Base-by-base conservation (phyloP, 2,113 vertebrate genomes). In the Symphodus melops region DNA sequence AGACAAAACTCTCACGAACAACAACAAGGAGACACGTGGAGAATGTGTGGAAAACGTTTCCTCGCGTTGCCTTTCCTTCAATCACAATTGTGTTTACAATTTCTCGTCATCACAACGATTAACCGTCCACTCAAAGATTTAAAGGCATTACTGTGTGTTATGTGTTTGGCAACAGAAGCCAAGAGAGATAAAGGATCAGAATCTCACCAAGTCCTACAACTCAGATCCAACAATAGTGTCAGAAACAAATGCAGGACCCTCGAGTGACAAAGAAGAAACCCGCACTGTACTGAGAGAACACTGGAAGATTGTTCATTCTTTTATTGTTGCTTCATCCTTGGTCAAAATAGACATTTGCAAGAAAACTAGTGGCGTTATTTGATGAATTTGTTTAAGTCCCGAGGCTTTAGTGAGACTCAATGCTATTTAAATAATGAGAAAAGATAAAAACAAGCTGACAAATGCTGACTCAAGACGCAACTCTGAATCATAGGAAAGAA, bases 401-500 rank as follows among this genome's bases (percentile, higher is more conserved):
- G 1, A 33, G 8, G 21, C 14, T 62, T 60, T 49, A 36, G 21
- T 33, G 44, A 68, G n/a, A 37, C 14, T 13, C 20, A 54, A 11
- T 61, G 14, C 19, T 55, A 20, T 72, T 20, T 28, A 54, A 60
- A 59, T 7, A 71, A 59, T 46, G 23, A 53, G 3, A 54, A 16
- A 3, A 39, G 39, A 72, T 57, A 57, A 60, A 14, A 61, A 17
- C 10, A 53, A 54, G 10, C 41, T 44, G 10, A 23, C 46, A 53
- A 53, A 37, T 54, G 36, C 20, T 58, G 6, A 66, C 42, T 58
- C 14, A 44, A 65, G 46, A 65, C 25, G 53, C 53, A 42, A 36
- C 20, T 77, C 33, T 51, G 11, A 69, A 39, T 44, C 58, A 44
- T 79, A 72, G 39, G 53, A 60, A 17, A 21, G n/a, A 75, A 33